A percentile compares a stretch with the other conserved stretches of the same genome.
phyloP scores from a whole-genome alignment of 2,888 invertebrate species.

The Noctua fimbriata region DNA sequence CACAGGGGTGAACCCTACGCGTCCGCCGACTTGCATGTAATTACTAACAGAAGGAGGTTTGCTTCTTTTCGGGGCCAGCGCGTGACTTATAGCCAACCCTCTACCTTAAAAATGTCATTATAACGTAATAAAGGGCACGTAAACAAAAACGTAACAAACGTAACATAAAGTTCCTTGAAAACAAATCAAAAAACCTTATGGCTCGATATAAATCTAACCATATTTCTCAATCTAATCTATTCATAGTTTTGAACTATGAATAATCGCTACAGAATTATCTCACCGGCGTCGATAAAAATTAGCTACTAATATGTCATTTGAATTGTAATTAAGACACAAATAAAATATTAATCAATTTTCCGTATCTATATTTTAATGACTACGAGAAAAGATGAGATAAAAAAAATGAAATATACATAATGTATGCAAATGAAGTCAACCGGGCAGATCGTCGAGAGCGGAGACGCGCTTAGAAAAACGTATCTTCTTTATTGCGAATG shows the following conservation, averaged over 20 bases:
- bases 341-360: constrained; percentile 59
- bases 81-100: constrained; percentile 83
- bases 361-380: constrained; percentile 58
- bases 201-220: constrained; percentile 58
- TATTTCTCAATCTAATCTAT: no score
- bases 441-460: constrained; percentile 63
- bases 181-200: constrained; percentile 71
- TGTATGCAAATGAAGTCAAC: constrained; percentile 70
- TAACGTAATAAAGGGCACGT: constrained; percentile 82
- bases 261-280: constrained; percentile 53
- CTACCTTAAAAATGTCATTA: constrained; percentile 77
- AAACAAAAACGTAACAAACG: no score
- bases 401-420: constrained; percentile 63
- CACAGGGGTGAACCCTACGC: constrained; percentile 77
- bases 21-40: constrained; percentile 84
- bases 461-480: constrained; percentile 57
- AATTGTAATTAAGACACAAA: constrained; percentile 63
- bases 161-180: constrained; percentile 75
- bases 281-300: constrained; percentile 44
- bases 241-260: no score
- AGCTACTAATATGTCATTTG: constrained; percentile 53
- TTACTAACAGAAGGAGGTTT: constrained; percentile 84
- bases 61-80: constrained; percentile 82
- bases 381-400: constrained; percentile 52
- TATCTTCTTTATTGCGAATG: constrained; percentile 58